Conservation (phyloP, 2,113 vertebrate genomes). For the Scophthalmus maximus region DNA sequence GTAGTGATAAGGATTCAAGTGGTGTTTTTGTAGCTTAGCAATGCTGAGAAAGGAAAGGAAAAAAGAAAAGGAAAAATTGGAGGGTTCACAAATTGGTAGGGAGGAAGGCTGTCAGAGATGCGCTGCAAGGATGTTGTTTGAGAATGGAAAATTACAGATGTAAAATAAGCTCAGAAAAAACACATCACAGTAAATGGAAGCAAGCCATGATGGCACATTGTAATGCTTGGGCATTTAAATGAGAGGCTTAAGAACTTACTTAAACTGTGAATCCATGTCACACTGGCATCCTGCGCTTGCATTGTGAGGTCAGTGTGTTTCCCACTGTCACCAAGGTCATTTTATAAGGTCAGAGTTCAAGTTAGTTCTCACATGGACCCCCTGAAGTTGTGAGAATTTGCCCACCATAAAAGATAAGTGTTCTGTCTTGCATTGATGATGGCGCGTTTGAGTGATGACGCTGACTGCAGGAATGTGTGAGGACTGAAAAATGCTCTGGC, state of each 20-base stretch:
- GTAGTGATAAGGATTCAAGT: slow-evolving; percentile 21
- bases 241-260: neutral
- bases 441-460: slow-evolving; percentile 47
- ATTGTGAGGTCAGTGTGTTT: slow-evolving; percentile 55
- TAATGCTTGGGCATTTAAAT: neutral
- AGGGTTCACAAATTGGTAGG: slow-evolving; percentile 29
- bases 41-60: slow-evolving; percentile 31
- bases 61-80: slow-evolving; percentile 51
- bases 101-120: slow-evolving; percentile 33
- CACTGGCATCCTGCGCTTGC: slow-evolving; percentile 61
- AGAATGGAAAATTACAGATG: slow-evolving; percentile 21
- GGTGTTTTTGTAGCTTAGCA: slow-evolving; percentile 44
- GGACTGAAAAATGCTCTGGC: slow-evolving; percentile 6
- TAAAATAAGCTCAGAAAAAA: slow-evolving; percentile 45
- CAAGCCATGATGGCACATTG: neutral
- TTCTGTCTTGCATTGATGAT: slow-evolving; percentile 53
- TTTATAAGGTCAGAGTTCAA: slow-evolving; percentile 70
- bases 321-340: slow-evolving; percentile 31
- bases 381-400: slow-evolving; percentile 52
- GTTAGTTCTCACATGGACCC: slow-evolving; percentile 60
- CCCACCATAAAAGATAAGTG: slow-evolving; percentile 33
- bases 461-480: slow-evolving; percentile 43
- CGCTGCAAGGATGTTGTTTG: slow-evolving; percentile 30
- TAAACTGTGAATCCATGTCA: slow-evolving; percentile 52
- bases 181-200: slow-evolving; percentile 18